phyloP scores from a whole-genome alignment of 2,797 vertebrate genomes.

The Vireo griseus region DNA sequence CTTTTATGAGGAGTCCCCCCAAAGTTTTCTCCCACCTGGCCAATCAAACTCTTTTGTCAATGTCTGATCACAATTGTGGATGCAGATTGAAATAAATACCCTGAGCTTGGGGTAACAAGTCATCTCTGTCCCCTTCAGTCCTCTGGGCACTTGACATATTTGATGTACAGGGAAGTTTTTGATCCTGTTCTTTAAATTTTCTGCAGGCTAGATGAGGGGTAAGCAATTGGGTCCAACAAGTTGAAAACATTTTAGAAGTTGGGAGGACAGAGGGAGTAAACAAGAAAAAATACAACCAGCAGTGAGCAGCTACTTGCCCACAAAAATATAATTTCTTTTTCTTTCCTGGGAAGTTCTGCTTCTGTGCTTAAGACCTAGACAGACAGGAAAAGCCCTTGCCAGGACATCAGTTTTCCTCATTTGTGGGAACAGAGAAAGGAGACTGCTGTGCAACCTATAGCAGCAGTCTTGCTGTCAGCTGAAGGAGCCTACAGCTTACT shows the following conservation, averaged over 20 bases:
- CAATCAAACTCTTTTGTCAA: background rate
- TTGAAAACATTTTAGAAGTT: background rate
- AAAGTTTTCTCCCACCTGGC: background rate
- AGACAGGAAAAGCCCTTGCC: conserved; percentile 57
- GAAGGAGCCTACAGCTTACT: background rate
- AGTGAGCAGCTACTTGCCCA: conserved; percentile 26
- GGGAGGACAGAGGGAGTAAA: background rate
- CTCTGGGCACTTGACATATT: background rate
- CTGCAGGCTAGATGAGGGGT: background rate
- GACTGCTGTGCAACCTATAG: background rate
- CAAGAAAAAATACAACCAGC: background rate
- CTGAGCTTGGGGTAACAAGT: background rate
- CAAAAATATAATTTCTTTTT: background rate
- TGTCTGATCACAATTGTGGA: background rate
- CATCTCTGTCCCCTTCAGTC: background rate
- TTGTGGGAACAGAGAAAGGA: conserved; percentile 46
- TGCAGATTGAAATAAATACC: background rate
- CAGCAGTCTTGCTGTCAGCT: background rate
- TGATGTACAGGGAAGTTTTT: background rate
- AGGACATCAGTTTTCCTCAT: conserved; percentile 65
- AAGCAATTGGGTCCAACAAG: background rate
- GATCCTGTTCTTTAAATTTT: background rate
- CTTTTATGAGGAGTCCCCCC: background rate
- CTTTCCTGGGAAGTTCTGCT: conserved; percentile 27
- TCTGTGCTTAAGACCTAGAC: conserved; percentile 54